Evolutionary conservation across 2,113 vertebrate species (phyloP), one percentile per base, ranked within the genome.

Genomic region (Catagonus wagneri): DNA sequence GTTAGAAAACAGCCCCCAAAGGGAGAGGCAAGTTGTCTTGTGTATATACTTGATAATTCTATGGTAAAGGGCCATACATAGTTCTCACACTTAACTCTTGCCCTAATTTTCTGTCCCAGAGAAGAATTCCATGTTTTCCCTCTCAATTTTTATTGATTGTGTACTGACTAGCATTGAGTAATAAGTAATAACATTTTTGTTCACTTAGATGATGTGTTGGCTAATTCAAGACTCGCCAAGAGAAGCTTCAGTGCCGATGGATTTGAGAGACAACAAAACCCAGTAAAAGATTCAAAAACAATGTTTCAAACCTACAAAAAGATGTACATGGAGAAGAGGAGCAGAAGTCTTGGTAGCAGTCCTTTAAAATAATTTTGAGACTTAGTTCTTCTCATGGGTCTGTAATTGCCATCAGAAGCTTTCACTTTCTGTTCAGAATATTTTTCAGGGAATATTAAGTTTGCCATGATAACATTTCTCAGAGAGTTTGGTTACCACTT

Each of bases 231-330:
- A 93, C 75, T 71, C 5, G n/a, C 8, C 96, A 98, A 97, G 97
- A 85, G 96, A 98, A 97, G 96, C 96, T 39, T 79, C 72, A 97
- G 97, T 90, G 83, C 98, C 83, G 98, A 98, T 85, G 98, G 98
- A 95, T 89, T 85, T 90, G 96, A 98, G 78, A 86, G 65, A 68
- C 88, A 95, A 79, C 98, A 97, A 39, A 90, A 90, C 60, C 89
- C 97, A 85, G 17, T 78, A 44, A 99, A 98, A 95, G 98, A 98
- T 81, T 99, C 98, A 71, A 98, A 98, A 86, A 65, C 96, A 17
- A 97, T 98, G 75, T 99, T 99, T 98, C 95, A 98, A 79, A 98
- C 98, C 81, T 99, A 98, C 95, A 98, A 93, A 90, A 98, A 98
- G 96, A 97, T 98, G 92, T 98, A 98, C 96, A 94, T 99, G 88